Evolutionary conservation across 2,888 invertebrate species (phyloP).

Genomic region (Xanthostigma xanthostigma): DNA sequence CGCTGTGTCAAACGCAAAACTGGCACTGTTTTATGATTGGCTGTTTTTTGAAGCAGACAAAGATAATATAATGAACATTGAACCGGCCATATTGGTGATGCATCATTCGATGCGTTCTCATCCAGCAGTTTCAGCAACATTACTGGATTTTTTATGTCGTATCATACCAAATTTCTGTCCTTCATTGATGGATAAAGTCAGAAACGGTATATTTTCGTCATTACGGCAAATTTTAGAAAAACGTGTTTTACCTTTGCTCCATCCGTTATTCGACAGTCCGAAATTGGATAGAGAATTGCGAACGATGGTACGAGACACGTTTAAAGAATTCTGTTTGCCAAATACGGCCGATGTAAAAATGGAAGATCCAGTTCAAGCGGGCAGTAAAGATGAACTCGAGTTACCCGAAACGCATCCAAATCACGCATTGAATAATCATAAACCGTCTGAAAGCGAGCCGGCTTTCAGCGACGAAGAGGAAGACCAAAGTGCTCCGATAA

Average conservation of each 20-base stretch:
- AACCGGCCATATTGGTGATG: constrained; percentile 88
- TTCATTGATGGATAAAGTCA: constrained; percentile 60
- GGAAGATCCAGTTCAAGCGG: constrained; percentile 24
- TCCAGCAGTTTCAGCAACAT: constrained; percentile 77
- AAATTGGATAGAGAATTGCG: constrained; percentile 74
- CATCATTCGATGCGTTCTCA: constrained; percentile 85
- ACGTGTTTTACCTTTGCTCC: constrained; percentile 73
- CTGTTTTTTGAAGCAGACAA: constrained; percentile 78
- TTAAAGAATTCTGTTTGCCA: constrained; percentile 72
- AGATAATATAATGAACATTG: constrained; percentile 93
- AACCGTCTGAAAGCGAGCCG: constrained; percentile 45
- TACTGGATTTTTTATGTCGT: constrained; percentile 82
- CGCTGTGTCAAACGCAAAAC: constrained; percentile 78
- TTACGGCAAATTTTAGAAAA: constrained; percentile 79
- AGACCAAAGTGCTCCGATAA: constrained; percentile 36
- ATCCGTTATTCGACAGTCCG: constrained; percentile 75
- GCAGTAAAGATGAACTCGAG: constrained; percentile 19
- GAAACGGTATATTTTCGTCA: constrained; percentile 67
- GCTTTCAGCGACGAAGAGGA: constrained; percentile 81
- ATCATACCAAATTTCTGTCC: constrained; percentile 82
- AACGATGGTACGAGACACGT: constrained; percentile 74
- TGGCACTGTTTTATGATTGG: constrained; percentile 90
- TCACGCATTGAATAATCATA: constrained; percentile 27
- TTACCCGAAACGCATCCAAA: constrained; percentile 14
- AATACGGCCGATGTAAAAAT: constrained; percentile 34